Evolutionary conservation across 2,888 invertebrate species (phyloP).

Genomic region (Amphipyra tragopoginis): DNA sequence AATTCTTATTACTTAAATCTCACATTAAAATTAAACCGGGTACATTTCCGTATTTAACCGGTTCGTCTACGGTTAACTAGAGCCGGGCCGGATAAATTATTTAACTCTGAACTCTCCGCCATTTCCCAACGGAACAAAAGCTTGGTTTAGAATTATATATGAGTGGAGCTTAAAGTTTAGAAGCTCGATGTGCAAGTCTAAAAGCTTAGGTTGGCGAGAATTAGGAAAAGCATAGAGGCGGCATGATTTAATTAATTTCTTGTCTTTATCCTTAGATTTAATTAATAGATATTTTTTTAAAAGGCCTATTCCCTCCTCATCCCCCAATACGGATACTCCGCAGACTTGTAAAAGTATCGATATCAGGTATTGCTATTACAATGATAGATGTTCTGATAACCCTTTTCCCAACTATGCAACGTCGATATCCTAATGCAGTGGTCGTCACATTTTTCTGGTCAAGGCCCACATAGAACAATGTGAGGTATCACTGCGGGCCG

Average conservation of each 20-base stretch:
- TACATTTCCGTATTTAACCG: slow-evolving; percentile 71
- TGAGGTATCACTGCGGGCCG: too few relatives aligned
- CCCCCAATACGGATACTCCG: too few relatives aligned
- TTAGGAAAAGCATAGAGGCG: slow-evolving; percentile 63
- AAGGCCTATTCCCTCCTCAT: too few relatives aligned
- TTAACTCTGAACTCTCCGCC: slow-evolving; percentile 84
- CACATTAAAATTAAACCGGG: slow-evolving; percentile 65
- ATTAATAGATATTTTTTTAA: too few relatives aligned
- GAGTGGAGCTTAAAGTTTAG: slow-evolving; percentile 89
- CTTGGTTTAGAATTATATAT: slow-evolving; percentile 89
- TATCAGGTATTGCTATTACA: too few relatives aligned
- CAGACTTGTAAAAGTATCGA: too few relatives aligned
- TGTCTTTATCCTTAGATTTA: neutral
- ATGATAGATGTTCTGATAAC: too few relatives aligned
- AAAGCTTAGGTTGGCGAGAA: slow-evolving; percentile 80
- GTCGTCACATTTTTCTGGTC: too few relatives aligned
- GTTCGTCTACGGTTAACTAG: slow-evolving; percentile 74
- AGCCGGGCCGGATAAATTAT: slow-evolving; percentile 80
- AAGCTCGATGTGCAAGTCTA: slow-evolving; percentile 88
- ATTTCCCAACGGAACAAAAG: slow-evolving; percentile 88
- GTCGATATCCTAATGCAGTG: too few relatives aligned
- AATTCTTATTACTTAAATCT: slow-evolving; percentile 59
- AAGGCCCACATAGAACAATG: too few relatives aligned
- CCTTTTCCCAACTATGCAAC: too few relatives aligned
- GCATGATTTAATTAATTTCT: slow-evolving; percentile 11